Base-by-base conservation (phyloP, 35 echinoderm and acorn worm species). In the Patiria miniata region DNA sequence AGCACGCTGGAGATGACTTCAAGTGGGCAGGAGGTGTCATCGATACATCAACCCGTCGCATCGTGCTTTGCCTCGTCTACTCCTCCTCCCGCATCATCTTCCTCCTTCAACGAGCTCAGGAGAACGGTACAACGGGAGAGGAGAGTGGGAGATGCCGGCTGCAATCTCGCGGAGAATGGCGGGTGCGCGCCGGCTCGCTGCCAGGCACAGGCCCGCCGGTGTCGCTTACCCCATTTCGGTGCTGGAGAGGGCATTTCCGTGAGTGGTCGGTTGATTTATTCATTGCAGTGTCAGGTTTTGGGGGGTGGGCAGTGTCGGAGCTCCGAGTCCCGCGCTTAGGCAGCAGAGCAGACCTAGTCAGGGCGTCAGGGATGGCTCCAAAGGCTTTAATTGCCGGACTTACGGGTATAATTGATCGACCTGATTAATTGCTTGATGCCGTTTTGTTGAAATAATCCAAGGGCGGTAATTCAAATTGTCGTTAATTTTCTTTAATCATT, bases 201-300 rank as follows among this genome's bases (percentile, higher is more conserved):
- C 26, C 19, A 73, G 65, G 23, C 65, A 73, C 4, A 47, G 19
- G 26, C 58, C 65, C 65, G 65, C 65, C 65, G 65, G 65, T 73
- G 65, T 73, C 65, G 65, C 65, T 73, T 73, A 73, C 65, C 65
- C 65, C 65, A 73, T 30, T 73, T 73, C 34, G 26, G 26, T 23
- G 65, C 65, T 23, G 9, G 65, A 73, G 65, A 73, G 65, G 65
- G 34, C 65, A 73, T 30, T 73, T 73, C 65, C 65, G 23, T 26
- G 26, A 73, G 65, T 73, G 65, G 19, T 10, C 29, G 26, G 21
- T 34, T 73, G 65, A 73, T 73, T 73, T 73, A 73, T 73, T 73
- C 65, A 73, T 73, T 26, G 34, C 65, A 34, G 65, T 73, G 65
- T 73, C 65, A 34, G 34, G 65, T 73, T 73, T 73, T 47, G 4